Conservation (phyloP, 2,113 vertebrate species). For the Rhinoptilus africanus region DNA sequence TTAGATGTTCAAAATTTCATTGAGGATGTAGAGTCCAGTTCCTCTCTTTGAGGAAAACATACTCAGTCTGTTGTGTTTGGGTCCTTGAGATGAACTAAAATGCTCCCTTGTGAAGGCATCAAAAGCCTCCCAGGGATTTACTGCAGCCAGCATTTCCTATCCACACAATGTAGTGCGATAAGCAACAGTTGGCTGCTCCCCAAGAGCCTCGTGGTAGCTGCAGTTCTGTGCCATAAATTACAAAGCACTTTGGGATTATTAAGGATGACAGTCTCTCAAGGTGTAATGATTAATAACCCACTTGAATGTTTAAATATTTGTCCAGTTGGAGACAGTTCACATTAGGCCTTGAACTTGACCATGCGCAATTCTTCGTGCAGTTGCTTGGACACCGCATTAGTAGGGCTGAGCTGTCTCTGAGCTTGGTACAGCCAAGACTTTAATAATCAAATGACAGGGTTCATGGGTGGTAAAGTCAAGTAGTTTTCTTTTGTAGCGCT, state of each 20-base stretch:
- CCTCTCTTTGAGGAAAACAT: not conserved
- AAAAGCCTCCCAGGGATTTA: not conserved
- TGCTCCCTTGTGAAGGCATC: not conserved
- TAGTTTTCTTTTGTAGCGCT: not conserved
- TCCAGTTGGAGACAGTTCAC: not conserved
- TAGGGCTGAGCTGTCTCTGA: not conserved
- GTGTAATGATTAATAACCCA: not conserved
- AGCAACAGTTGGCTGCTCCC: slow-evolving; percentile 33
- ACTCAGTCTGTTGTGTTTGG: not conserved
- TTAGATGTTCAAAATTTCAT: not conserved
- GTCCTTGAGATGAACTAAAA: not conserved
- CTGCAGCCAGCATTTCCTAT: not conserved
- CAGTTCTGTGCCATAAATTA: not conserved
- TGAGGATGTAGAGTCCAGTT: not conserved
- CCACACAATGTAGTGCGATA: not conserved
- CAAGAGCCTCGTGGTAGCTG: not conserved
- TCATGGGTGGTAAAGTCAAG: not conserved
- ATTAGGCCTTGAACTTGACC: not conserved
- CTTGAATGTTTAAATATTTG: slow-evolving; percentile 20
- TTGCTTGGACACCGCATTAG: not conserved
- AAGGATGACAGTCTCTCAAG: not conserved
- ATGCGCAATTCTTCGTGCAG: not conserved
- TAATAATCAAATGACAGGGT: not conserved
- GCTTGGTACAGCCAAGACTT: not conserved
- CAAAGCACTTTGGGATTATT: slow-evolving; percentile 10